Evolutionary conservation across 2,797 vertebrate genomes (phyloP), one percentile per base, ranked within the genome.

Genomic region (Percopsis omiscomaycus): DNA sequence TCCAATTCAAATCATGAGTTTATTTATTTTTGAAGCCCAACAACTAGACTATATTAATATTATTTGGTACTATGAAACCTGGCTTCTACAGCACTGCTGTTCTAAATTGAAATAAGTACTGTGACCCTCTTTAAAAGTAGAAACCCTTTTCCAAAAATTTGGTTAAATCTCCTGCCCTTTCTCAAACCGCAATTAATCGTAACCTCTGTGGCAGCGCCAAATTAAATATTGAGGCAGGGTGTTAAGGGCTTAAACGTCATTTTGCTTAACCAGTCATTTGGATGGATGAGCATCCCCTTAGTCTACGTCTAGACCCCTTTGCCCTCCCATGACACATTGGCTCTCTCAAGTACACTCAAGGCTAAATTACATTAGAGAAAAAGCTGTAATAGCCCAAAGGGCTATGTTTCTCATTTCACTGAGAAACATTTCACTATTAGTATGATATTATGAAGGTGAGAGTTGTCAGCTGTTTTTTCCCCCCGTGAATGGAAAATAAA

Each of bases 171-270:
- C 64, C 51, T 22, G 64, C 60, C 50, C 69, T 65, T 66, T 61
- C 62, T 58, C 61, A 59, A 75, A 59, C 77, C 45, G 37, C 80
- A 78, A 85, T 88, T 86, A 76, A 78, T 86, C 68, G 77, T 59
- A 79, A 88, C 85, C 84, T 79, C 60, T 64, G 64, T 56, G 84
- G 58, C 70, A 68, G 55, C 61, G 63, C 58, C 75, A 89, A 84
- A 90, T 90, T 86, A 88, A 89, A 88, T 79, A 81, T 65, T 73
- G 71, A 83, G 69, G 79, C 32, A 37, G 61, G 67, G 52, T 58
- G 84, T 51, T 51, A 64, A 46, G 32, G 52, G 37, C 52, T 22
- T 87, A 82, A 86, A 87, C 4, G 2, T 74, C 66, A 5, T 66
- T 77, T 73, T 66, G 68, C 75, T 79, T 82, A 78, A 83, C 81